A percentile compares a stretch with the other conserved stretches of the same genome.
Conservation (phyloP, 1,140 invertebrate species). For the Drosophila obscura region DNA sequence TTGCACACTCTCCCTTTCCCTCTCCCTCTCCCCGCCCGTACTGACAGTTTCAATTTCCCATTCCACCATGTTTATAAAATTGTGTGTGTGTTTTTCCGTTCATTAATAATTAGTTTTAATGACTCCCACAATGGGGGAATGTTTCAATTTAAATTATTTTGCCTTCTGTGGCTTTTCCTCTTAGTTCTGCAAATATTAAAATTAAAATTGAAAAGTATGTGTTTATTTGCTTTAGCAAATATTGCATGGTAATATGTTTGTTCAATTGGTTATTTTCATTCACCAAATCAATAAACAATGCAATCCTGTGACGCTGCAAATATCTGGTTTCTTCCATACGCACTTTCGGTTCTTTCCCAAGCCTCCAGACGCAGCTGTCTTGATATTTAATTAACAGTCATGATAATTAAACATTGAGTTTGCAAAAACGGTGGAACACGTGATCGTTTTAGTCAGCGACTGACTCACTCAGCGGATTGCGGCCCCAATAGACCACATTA, state of each 20-base stretch:
- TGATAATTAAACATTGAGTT: slow-evolving; percentile 26
- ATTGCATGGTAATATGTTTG: slow-evolving; percentile 28
- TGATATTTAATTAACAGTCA: slow-evolving; percentile 29
- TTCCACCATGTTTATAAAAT: slow-evolving; percentile 51
- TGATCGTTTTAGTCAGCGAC: slow-evolving; percentile 19
- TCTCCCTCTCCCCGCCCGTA: neutral
- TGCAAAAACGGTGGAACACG: slow-evolving; percentile 22
- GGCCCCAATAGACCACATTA: slow-evolving; percentile 31
- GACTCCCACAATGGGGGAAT: slow-evolving; percentile 40
- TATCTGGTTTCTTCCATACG: neutral
- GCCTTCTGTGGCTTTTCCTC: neutral
- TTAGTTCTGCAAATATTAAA: slow-evolving; percentile 15
- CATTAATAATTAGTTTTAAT: slow-evolving; percentile 76
- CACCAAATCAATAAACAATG: neutral
- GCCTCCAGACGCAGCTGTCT: slow-evolving; percentile 37
- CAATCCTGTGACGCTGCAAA: neutral
- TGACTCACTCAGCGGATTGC: slow-evolving; percentile 5
- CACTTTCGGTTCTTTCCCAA: slow-evolving; percentile 11
- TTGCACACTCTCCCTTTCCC: slow-evolving; percentile 2
- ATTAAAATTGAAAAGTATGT: slow-evolving; percentile 30
- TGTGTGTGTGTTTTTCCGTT: slow-evolving; percentile 59
- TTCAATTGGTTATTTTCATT: slow-evolving; percentile 12
- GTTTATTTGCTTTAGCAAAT: slow-evolving; percentile 21
- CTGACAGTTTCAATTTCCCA: slow-evolving; percentile 60
- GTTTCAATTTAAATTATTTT: slow-evolving; percentile 40